Percentiles rank a stretch among this genome's conserved stretches.
Evolutionary conservation across 2,888 invertebrate species (phyloP).

Genomic region (Nomada flava): DNA sequence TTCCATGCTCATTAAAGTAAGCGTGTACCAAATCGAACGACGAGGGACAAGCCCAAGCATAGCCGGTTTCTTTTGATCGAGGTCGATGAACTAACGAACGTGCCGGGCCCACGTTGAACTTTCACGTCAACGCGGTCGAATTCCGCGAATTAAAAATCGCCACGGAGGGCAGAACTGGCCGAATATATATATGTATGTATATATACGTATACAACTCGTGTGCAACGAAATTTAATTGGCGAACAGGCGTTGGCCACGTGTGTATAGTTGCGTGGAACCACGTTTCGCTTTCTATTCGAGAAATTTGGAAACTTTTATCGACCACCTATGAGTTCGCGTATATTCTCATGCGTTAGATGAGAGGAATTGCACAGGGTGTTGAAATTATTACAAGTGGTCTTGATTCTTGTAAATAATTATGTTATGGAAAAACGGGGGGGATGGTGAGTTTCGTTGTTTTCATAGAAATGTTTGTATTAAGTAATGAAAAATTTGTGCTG

Average conservation of each 20-base stretch:
- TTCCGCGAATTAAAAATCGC: constrained; percentile 71
- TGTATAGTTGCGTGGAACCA: constrained; percentile 14
- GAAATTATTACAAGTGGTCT: too few relatives aligned
- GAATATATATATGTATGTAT: too few relatives aligned
- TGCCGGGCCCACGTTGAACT: constrained; percentile 68
- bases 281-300: constrained; percentile 29
- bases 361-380: too few relatives aligned
- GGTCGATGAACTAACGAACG: constrained; percentile 73
- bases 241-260: constrained; percentile 10
- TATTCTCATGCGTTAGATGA: too few relatives aligned
- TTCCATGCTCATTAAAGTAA: constrained; percentile 18
- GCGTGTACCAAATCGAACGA: constrained; percentile 15
- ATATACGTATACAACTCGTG: constrained; percentile 43
- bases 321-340: too few relatives aligned
- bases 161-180: constrained; percentile 27
- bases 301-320: too few relatives aligned
- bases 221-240: constrained; percentile 60
- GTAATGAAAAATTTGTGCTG: too few relatives aligned
- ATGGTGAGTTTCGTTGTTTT: too few relatives aligned
- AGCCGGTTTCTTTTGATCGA: constrained; percentile 68
- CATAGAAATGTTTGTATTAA: too few relatives aligned
- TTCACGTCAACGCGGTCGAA: constrained; percentile 72
- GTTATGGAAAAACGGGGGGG: too few relatives aligned
- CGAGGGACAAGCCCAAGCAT: constrained; percentile 43
- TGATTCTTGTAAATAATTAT: too few relatives aligned